phyloP scores from a whole-genome alignment of 2,797 vertebrate genomes.

The Trachurus trachurus region DNA sequence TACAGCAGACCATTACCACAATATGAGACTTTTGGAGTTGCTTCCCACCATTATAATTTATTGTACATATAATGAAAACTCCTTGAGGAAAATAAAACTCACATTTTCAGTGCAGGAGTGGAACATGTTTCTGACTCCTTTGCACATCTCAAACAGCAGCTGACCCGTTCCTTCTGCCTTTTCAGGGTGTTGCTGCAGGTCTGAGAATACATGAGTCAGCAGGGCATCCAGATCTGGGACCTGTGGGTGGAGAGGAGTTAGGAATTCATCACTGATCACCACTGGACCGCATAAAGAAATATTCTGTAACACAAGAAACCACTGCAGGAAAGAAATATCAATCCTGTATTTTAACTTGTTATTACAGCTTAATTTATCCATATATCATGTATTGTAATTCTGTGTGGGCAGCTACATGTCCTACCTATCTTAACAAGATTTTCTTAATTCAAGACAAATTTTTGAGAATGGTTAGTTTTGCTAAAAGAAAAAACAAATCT shows the following conservation, averaged over 20 bases:
- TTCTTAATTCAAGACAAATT: too few relatives aligned
- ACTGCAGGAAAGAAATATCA: neutral
- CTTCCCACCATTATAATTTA: neutral
- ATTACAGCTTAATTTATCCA: too few relatives aligned
- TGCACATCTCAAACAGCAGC: constrained; percentile 97
- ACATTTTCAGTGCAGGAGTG: constrained; percentile 93
- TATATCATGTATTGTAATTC: too few relatives aligned
- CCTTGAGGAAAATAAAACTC: constrained; percentile 50
- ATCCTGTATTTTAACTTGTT: too few relatives aligned
- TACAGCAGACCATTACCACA: neutral
- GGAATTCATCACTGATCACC: neutral
- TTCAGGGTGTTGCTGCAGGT: constrained; percentile 88
- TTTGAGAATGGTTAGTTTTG: too few relatives aligned
- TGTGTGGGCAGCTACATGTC: too few relatives aligned
- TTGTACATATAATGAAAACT: neutral
- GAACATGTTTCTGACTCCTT: constrained; percentile 95
- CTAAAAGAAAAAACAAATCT: too few relatives aligned
- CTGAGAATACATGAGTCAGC: constrained; percentile 90
- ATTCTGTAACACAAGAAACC: neutral
- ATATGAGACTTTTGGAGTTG: too few relatives aligned
- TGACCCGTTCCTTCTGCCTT: constrained; percentile 93
- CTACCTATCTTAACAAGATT: too few relatives aligned
- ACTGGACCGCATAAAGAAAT: neutral
- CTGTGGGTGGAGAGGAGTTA: constrained; percentile 68
- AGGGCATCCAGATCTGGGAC: constrained; percentile 91